phyloP scores from a whole-genome alignment of 1,140 invertebrate species.

The Tetragnatha versicolor region DNA sequence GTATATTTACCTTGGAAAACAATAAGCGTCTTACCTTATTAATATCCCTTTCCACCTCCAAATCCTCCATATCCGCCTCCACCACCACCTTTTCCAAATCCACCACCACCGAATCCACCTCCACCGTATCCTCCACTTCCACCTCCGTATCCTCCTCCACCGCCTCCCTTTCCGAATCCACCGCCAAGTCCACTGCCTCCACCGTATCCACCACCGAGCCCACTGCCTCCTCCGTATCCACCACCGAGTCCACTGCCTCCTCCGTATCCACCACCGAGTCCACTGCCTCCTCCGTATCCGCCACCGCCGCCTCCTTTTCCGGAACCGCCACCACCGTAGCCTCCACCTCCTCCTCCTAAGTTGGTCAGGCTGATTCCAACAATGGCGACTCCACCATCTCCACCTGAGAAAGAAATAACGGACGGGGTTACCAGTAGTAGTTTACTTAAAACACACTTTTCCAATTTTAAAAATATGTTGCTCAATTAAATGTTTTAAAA shows the following conservation, averaged over 20 bases:
- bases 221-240: neutral
- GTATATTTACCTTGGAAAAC: no score
- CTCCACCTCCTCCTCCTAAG: neutral
- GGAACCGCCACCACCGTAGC: neutral
- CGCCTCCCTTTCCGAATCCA: neutral
- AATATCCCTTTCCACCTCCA: neutral
- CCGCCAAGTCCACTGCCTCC: neutral
- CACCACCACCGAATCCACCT: neutral
- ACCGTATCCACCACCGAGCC: neutral
- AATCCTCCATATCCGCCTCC: neutral
- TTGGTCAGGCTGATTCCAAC: slow-evolving; percentile 15
- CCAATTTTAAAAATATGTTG: no score
- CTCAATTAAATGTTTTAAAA: no score
- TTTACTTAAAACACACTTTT: no score
- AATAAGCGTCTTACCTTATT: no score
- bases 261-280: neutral
- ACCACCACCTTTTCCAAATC: neutral
- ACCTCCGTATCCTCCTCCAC: neutral
- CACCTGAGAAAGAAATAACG: neutral
- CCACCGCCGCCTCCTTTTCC: neutral
- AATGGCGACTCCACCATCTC: neutral
- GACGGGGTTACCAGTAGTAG: no score
- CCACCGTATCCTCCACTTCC: neutral
- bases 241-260: neutral
- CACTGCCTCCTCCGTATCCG: neutral